Base-by-base conservation (phyloP, 2,888 invertebrate species). In the Ferrisia virgata region DNA sequence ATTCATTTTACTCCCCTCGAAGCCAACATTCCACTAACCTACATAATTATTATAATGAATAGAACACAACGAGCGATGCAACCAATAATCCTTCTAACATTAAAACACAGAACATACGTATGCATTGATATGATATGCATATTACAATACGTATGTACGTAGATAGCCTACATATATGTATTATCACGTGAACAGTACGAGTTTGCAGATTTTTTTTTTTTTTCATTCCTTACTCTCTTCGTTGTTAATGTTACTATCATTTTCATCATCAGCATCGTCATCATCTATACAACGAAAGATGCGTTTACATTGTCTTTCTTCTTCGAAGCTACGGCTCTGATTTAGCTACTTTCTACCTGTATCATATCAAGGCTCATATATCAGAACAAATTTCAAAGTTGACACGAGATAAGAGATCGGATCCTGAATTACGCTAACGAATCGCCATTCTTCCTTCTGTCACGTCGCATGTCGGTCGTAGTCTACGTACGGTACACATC, bases 11-110 rank as follows among this genome's bases (percentile, higher is more conserved):
- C n/a, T n/a, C n/a, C n/a, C n/a, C n/a, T n/a, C n/a, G n/a, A n/a
- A n/a, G n/a, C n/a, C n/a, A n/a, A 64, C 64, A 64, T 28, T 64
- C 64, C 64, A 64, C 64, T 64, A 64, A 64, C 64, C 64, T 64
- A 64, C 13, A 64, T 64, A 64, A 64, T 64, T 64, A 64, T 64
- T 64, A 64, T 64, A 64, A 64, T 64, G 64, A 64, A 64, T 64
- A 64, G 64, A 64, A 64, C 28, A 64, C n/a, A n/a, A n/a, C n/a
- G 5, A 39, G 18, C 64, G 64, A 64, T 64, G 64, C 64, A 64
- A 64, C 64, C 64, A 64, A 31, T 64, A 64, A 64, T 64, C 64
- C 64, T 28, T 13, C 53, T 18, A 53, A 22, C 22, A 53, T 53
- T 53, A 53, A 53, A 53, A n/a, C n/a, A n/a, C n/a, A n/a, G n/a